Percentiles rank a stretch among this genome's conserved stretches.
These are phyloP conservation scores for Lutraria rhynchaena DNA, from an alignment of 1,140 invertebrate species.

Conservation along the genomic window DNA sequence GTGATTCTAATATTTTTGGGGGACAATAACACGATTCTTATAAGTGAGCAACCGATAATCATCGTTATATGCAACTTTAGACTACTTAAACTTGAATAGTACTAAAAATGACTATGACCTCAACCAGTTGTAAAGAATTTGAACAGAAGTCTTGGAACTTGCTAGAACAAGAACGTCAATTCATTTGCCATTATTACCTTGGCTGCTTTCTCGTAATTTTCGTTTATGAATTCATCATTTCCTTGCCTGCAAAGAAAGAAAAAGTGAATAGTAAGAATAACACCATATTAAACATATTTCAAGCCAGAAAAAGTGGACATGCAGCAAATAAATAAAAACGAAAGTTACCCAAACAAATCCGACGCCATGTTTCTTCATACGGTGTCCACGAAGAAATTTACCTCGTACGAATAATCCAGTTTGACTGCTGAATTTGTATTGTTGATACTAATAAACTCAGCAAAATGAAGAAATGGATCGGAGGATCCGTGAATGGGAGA, in stretches of 20 bases:
- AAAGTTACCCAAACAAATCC: constrained; percentile 65
- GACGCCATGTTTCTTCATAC: constrained; percentile 60
- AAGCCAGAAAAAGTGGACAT: neutral
- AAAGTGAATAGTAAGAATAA: constrained; percentile 14
- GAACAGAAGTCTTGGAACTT: constrained; percentile 30
- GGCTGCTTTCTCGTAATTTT: constrained; percentile 76
- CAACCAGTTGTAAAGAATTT: no score
- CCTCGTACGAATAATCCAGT: neutral
- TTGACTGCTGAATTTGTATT: no score
- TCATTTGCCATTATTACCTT: constrained; percentile 66
- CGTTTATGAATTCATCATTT: constrained; percentile 77
- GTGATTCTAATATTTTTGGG: no score
- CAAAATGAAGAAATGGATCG: constrained; percentile 14
- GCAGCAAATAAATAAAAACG: constrained; percentile 5
- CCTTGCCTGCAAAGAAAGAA: constrained; percentile 71
- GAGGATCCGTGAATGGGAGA: constrained; percentile 64
- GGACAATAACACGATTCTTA: no score
- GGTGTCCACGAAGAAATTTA: constrained; percentile 5
- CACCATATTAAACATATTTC: neutral
- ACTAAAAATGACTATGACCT: no score
- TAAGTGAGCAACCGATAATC: no score
- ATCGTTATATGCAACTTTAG: no score
- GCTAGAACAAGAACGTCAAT: constrained; percentile 27
- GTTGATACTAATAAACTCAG: neutral
- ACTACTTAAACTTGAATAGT: no score